These are phyloP conservation scores for Philereme transversata DNA, from an alignment of 2,888 invertebrate genomes.

Conservation along the genomic window DNA sequence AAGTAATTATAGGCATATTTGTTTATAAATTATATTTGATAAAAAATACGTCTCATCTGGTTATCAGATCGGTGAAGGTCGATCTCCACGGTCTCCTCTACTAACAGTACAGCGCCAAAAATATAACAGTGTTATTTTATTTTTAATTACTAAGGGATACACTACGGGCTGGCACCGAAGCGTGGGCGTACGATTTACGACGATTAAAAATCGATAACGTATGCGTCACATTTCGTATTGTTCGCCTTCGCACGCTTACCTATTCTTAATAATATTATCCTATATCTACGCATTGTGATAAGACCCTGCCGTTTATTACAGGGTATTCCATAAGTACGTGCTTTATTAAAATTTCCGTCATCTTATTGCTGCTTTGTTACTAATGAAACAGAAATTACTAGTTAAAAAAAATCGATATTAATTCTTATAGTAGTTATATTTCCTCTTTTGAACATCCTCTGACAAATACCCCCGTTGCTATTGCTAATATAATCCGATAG, in stretches of 20 bases:
- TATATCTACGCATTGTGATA: constrained; percentile 59
- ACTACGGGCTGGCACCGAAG: constrained; percentile 38
- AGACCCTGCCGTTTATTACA: constrained; percentile 64
- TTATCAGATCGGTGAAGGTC: no score
- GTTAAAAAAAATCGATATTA: no score
- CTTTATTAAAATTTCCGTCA: not conserved
- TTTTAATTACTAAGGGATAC: no score
- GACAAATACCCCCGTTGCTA: not conserved
- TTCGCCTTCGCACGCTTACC: constrained; percentile 53
- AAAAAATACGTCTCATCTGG: no score
- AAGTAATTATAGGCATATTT: no score
- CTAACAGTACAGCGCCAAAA: no score
- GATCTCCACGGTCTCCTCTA: no score
- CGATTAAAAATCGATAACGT: constrained; percentile 78
- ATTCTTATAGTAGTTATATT: no score
- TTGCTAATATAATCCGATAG: not conserved
- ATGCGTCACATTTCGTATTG: constrained; percentile 66
- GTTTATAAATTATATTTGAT: no score
- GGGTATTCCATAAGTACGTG: constrained; percentile 15
- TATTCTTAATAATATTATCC: constrained; percentile 50
- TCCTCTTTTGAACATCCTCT: not conserved
- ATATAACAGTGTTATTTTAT: no score
- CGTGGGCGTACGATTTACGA: constrained; percentile 77
- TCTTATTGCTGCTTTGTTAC: no score
- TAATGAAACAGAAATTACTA: no score